These are phyloP conservation scores for Danio albolineatus DNA, from an alignment of 2,797 vertebrate species.

Conservation along the genomic window DNA sequence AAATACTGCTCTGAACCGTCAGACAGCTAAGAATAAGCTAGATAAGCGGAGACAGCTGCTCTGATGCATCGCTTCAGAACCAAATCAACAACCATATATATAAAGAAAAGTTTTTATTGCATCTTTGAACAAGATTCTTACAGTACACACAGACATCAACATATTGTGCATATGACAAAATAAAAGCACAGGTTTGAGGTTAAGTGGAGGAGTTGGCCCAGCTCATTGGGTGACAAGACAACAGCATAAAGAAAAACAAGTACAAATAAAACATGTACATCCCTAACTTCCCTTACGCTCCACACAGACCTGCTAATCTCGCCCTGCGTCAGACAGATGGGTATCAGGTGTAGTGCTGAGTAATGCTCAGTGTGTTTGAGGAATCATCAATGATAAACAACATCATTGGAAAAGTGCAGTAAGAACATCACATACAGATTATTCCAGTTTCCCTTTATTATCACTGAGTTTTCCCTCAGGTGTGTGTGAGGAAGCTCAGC, in stretches of 20 bases:
- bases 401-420: constrained; percentile 66
- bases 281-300: constrained; percentile 61
- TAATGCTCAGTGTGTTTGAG: not conserved
- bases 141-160: constrained; percentile 48
- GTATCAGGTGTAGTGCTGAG: constrained; percentile 22
- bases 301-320: not conserved
- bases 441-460: constrained; percentile 58
- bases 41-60: not conserved
- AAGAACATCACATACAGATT: constrained; percentile 50
- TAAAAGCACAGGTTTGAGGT: constrained; percentile 65
- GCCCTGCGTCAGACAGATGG: constrained; percentile 35
- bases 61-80: not conserved
- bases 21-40: not conserved
- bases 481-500: constrained; percentile 58
- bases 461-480: constrained; percentile 56
- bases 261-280: constrained; percentile 49
- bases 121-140: constrained; percentile 63
- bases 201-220: constrained; percentile 66
- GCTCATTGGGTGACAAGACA: constrained; percentile 64
- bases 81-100: constrained; percentile 62
- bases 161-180: not conserved
- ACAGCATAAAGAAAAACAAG: constrained; percentile 62
- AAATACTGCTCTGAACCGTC: constrained; percentile 65
- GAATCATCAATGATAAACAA: not conserved
- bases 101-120: constrained; percentile 60